Evolutionary conservation across 2,797 vertebrate species (phyloP), one percentile per base, ranked within the genome.

Genomic region (Phataginus tricuspis): DNA sequence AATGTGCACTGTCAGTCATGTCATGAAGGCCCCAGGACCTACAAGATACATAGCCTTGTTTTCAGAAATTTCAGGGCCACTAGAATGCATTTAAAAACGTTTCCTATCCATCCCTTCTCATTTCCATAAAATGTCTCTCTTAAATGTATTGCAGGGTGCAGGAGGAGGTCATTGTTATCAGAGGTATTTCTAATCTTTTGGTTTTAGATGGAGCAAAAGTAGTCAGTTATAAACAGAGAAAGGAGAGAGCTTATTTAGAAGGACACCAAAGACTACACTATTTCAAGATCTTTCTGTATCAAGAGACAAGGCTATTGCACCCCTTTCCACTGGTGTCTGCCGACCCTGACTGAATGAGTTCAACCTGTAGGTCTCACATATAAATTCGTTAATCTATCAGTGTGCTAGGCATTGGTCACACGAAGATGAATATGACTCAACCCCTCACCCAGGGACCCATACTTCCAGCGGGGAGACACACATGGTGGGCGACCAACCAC

Each of bases 111-210:
- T 27, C 13, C 7, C 18, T 71, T 89, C 68, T 87, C 29, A 55
- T 23, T 93, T 16, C 59, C 51, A 61, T 86, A 87, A 95, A 94
- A 80, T 1, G 18, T 57, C 16, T 63, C 21, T 95, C 55, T 79
- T 75, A 94, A 51, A 93, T 85, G 51, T 93, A 77, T 7, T 84
- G 31, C 29, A 27, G 29, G 91, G 39, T 59, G 1, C 27, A 59
- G 39, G 55, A 92, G 16, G 29, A 84, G 8, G 25, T 82, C 79
- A 72, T 37, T 63, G 27, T 59, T 75, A 69, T 66, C 68, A 83
- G 91, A 88, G 42, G 27, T 85, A 57, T 75, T 69, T 93, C 85
- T 55, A 97, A 82, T 14, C 8, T 87, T 96, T 74, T 83, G 71
- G 29, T 93, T 72, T 37, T 69, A 90, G 34, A 69, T 2, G 55